phyloP scores from a whole-genome alignment of 2,797 vertebrate genomes.

The Phalanger gymnotis region DNA sequence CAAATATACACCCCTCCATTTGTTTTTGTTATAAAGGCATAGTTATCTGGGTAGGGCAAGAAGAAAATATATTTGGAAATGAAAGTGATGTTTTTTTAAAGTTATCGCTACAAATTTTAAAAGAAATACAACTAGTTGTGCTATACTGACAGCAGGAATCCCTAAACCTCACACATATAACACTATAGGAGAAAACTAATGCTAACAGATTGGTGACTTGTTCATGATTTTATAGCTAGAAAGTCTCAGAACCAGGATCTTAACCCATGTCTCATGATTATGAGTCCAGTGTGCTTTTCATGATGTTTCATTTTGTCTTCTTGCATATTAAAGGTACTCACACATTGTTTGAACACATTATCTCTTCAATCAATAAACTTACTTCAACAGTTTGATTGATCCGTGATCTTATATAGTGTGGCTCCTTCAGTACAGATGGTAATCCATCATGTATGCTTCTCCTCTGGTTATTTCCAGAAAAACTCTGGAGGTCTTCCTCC shows the following conservation, averaged over 20 bases:
- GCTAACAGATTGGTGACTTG: neutral
- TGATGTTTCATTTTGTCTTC: neutral
- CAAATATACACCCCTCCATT: neutral
- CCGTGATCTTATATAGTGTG: neutral
- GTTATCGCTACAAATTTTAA: neutral
- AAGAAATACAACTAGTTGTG: neutral
- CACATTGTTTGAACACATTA: neutral
- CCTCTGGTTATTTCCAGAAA: neutral
- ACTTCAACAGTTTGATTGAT: neutral
- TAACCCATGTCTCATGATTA: neutral
- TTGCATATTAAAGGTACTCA: neutral
- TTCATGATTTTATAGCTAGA: neutral
- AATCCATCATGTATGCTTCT: neutral
- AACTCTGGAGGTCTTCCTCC: neutral
- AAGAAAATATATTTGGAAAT: neutral
- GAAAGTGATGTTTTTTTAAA: neutral
- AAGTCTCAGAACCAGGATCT: slow-evolving; percentile 5
- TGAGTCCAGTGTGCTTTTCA: neutral
- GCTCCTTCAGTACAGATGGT: neutral
- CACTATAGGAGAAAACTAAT: neutral
- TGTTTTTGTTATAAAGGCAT: neutral
- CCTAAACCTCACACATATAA: neutral
- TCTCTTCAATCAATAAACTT: neutral
- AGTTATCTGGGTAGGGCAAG: neutral
- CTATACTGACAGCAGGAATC: neutral